Base-by-base conservation (phyloP, 2,113 vertebrate species). In the Osmerus mordax region DNA sequence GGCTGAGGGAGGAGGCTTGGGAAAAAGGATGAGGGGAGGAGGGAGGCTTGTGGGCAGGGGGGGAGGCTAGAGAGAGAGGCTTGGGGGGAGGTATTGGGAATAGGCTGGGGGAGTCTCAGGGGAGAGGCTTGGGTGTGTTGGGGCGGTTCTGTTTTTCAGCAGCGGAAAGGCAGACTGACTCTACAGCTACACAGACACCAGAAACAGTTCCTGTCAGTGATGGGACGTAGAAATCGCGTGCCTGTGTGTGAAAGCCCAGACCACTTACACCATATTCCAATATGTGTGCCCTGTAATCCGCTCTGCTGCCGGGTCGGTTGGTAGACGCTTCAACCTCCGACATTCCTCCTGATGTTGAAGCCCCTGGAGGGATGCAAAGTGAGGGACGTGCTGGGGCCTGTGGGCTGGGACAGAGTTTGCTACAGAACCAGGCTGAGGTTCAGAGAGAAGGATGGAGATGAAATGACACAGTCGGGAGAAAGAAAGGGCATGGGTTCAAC, bases 381-480 rank as follows among this genome's bases (percentile, higher is more conserved):
- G 79, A 29, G 41, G 9, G 69, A 82, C 78, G 79, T 8, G 32
- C 68, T 70, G 70, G 1, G 54, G 80, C 25, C 29, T 15, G 60
- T 62, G 25, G 60, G 21, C 13, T 8, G 14, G 9, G 19, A 12
- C 19, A 3, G n/a, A 25, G 23, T 14, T 2, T 1, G 8, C 59
- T 15, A 23, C 28, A 25, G 60, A 62, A 62, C 23, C 13, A 60
- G 14, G 60, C 21, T 14, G 1, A 11, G 60, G 13, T 13, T 62
- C 4, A 28, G 21, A 16, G 25, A 56, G 18, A 19, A 19, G 3
- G n/a, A 19, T 16, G n/a, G 55, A 18, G 55, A 56, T 16, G 55
- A 56, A 56, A 56, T 19, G 7, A 19, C n/a, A n/a, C 15, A 6
- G 14, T n/a, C 4, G 55, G 12, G 56, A 25, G 58, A 60, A 23